A percentile compares a stretch with the other conserved stretches of the same genome.
Evolutionary conservation across 2,113 vertebrate species (phyloP).

Genomic region (Amblyopsis rosae): DNA sequence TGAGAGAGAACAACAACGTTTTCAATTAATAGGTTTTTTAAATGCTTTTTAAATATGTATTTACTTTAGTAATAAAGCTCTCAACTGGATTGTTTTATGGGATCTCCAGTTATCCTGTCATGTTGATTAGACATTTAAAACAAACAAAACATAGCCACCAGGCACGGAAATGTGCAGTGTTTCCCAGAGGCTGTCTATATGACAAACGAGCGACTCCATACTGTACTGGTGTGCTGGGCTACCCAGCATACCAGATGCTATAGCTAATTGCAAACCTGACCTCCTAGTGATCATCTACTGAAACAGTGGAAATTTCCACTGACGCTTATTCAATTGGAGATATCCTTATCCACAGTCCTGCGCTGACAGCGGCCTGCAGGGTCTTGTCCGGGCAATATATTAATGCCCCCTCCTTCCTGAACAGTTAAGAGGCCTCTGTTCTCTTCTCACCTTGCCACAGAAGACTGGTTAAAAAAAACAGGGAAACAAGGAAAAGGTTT

Average conservation of each 20-base stretch:
- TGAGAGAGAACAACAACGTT: constrained; percentile 13
- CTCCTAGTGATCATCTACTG: constrained; percentile 34
- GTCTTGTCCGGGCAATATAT: constrained; percentile 64
- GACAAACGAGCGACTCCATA: constrained; percentile 53
- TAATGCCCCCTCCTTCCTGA: constrained; percentile 49
- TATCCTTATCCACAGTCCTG: constrained; percentile 28
- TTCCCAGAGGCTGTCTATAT: constrained; percentile 36
- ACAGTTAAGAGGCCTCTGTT: constrained; percentile 62
- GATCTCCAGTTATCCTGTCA: neutral
- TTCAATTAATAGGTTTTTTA: too few relatives aligned
- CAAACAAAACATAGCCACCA: constrained; percentile 8
- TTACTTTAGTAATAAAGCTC: neutral
- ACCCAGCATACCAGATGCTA: constrained; percentile 60
- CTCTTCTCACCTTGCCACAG: constrained; percentile 75
- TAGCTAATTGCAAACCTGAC: constrained; percentile 64
- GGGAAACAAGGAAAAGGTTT: neutral
- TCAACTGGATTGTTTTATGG: neutral
- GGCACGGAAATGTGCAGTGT: constrained; percentile 40
- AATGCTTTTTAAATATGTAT: neutral
- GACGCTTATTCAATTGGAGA: neutral
- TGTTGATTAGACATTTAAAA: constrained; percentile 3
- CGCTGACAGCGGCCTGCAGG: constrained; percentile 53
- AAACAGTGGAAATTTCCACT: constrained; percentile 59
- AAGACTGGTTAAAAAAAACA: constrained; percentile 59
- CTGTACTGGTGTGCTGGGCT: constrained; percentile 12